phyloP scores from a whole-genome alignment of 1,140 invertebrate species.

The Zaprionus davidi region DNA sequence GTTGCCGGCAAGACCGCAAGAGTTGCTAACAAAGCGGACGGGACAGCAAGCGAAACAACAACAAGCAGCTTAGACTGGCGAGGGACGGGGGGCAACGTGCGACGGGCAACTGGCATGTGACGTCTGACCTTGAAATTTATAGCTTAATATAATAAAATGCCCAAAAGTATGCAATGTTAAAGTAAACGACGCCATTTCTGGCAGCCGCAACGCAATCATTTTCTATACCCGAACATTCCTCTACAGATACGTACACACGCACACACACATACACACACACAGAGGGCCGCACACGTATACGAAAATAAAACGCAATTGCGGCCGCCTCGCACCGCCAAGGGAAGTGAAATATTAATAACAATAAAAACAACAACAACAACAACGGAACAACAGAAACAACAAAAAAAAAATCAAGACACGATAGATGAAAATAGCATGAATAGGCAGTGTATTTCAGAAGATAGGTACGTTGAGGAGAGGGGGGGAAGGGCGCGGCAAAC shows the following conservation, averaged over 20 bases:
- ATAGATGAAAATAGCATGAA: slow-evolving; percentile 45
- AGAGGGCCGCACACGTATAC: not conserved
- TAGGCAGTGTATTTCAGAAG: not conserved
- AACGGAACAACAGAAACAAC: not conserved
- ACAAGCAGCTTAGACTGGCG: slow-evolving; percentile 17
- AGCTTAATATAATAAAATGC: slow-evolving; percentile 62
- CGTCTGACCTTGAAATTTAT: slow-evolving; percentile 77
- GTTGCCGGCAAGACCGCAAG: slow-evolving; percentile 28
- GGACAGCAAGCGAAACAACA: slow-evolving; percentile 8
- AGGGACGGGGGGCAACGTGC: slow-evolving; percentile 52
- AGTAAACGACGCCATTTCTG: slow-evolving; percentile 49
- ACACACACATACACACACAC: not conserved
- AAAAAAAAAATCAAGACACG: slow-evolving; percentile 42
- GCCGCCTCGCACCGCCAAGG: not conserved
- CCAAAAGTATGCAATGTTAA: slow-evolving; percentile 53
- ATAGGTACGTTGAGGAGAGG: not conserved
- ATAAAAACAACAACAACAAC: slow-evolving; percentile 41
- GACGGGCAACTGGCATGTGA: slow-evolving; percentile 60
- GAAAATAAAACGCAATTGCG: slow-evolving; percentile 46
- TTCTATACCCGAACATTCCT: slow-evolving; percentile 4
- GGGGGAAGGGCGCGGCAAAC: not conserved
- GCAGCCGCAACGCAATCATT: slow-evolving; percentile 38
- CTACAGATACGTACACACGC: not conserved
- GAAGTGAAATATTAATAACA: slow-evolving; percentile 55
- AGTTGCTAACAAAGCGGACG: slow-evolving; percentile 1